Conservation (phyloP, 2,888 invertebrate genomes). For the Parnassius apollo region DNA sequence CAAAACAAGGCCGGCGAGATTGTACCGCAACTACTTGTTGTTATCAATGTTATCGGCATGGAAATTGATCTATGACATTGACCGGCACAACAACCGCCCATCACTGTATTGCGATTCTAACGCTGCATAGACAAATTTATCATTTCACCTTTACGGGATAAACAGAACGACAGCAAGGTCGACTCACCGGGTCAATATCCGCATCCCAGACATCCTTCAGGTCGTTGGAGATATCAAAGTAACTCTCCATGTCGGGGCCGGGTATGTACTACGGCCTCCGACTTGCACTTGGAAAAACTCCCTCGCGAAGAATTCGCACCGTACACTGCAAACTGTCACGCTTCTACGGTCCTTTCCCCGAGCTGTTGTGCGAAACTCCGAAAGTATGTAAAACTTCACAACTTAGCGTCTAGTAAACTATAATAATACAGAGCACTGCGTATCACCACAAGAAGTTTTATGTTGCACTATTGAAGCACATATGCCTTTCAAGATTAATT, state of each 20-base stretch:
- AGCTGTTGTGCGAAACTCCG: constrained; percentile 53
- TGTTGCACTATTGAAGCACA: constrained; percentile 72
- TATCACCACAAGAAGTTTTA: constrained; percentile 62
- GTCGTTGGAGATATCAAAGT: constrained; percentile 88
- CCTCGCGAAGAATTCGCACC: constrained; percentile 53
- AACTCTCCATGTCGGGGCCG: constrained; percentile 84
- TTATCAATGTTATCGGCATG: constrained; percentile 38
- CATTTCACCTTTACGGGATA: constrained; percentile 49
- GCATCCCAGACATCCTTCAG: constrained; percentile 91
- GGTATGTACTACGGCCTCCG: constrained; percentile 60
- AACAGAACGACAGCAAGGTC: constrained; percentile 52
- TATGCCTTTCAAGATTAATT: constrained; percentile 68
- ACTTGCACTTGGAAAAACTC: constrained; percentile 53
- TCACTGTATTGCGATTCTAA: neutral
- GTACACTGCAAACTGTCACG: constrained; percentile 68
- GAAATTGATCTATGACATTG: constrained; percentile 28
- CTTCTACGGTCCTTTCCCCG: constrained; percentile 53
- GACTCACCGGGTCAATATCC: constrained; percentile 91
- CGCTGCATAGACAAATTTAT: constrained; percentile 19
- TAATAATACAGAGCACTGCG: constrained; percentile 59
- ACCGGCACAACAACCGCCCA: constrained; percentile 17
- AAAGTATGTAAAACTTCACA: constrained; percentile 46
- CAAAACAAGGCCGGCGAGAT: constrained; percentile 48
- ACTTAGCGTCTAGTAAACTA: constrained; percentile 48
- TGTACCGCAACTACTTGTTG: constrained; percentile 35